A percentile compares a stretch with the other conserved stretches of the same genome.
Evolutionary conservation across 1,140 invertebrate genomes (phyloP).

Genomic region (Mactra quadrangularis): DNA sequence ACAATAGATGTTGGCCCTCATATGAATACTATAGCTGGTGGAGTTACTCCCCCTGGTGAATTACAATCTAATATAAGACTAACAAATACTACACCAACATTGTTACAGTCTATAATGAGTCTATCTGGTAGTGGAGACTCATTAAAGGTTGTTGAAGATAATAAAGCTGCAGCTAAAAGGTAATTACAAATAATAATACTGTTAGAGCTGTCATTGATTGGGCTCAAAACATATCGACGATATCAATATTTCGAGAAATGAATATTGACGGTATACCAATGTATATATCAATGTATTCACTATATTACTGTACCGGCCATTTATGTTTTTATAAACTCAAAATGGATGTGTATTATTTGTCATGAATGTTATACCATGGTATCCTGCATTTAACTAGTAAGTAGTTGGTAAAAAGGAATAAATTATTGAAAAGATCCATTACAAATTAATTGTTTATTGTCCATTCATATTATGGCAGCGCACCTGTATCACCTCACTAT

Average conservation of each 20-base stretch:
- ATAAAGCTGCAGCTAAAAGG: conserved; percentile 20
- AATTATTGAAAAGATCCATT: too few species aligned
- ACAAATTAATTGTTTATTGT: too few species aligned
- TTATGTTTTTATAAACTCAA: not conserved
- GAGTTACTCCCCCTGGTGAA: not conserved
- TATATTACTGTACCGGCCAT: not conserved
- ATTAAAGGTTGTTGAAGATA: conserved; percentile 27
- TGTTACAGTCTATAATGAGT: conserved; percentile 42
- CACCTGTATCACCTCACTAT: too few species aligned
- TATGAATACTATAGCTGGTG: not conserved
- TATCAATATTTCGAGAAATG: too few species aligned
- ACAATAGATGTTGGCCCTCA: not conserved
- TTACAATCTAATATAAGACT: not conserved
- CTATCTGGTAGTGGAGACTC: conserved; percentile 8
- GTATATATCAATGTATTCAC: not conserved
- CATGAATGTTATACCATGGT: not conserved
- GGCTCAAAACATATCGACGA: not conserved
- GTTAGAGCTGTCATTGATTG: too few species aligned
- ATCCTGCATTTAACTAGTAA: too few species aligned
- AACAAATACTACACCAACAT: not conserved
- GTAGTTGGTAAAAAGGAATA: too few species aligned
- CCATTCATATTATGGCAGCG: too few species aligned
- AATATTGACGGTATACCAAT: not conserved
- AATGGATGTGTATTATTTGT: not conserved
- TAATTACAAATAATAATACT: too few species aligned